Evolutionary conservation across 2,888 invertebrate genomes (phyloP), one percentile per base, ranked within the genome.

Genomic region (Chymomyza procnemis): DNA sequence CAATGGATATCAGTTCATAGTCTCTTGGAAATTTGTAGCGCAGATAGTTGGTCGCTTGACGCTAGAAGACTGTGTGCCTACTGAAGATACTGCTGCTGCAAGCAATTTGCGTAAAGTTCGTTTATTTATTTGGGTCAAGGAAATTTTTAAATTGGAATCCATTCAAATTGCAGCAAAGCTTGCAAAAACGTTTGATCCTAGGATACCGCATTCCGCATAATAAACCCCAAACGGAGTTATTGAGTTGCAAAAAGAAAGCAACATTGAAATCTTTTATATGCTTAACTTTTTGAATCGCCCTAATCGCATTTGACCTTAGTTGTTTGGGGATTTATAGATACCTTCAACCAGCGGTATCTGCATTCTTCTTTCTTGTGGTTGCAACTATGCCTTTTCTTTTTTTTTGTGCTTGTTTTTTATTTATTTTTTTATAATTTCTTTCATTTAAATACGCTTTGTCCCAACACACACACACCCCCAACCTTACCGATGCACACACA

Each of bases 381-480:
- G 1, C 4, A 41, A 41, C 34, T 41, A 41, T 41, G n/a, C n/a
- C n/a, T 41, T 12, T 41, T 41, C 6, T 34, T 9, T 34, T 34
- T 41, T 41, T 41, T 41, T 41, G 34, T 2, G 2, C 1, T 41
- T 12, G 4, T 26, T 26, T 26, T 26, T 6, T 26, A 6, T 26
- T 26, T 26, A 26, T 41, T 41, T 34, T n/a, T 41, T 41, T 41
- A 14, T 30, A 57, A 30, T 57, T 34, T 50, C 50, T 19, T 34
- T 8, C 18, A 50, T 26, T 67, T 61, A 70, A 71, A 64, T 74
- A 73, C 67, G 62, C 58, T 67, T 67, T 61, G 69, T 69, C 70
- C 70, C 74, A 73, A 21, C 18, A 1, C 26, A 1, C 26, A 0
- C 2, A 26, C 4, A 1, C 26, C 1, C 47, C 61, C 56, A 58